Base-by-base conservation (phyloP, 2,888 invertebrate species). In the Microchrysa polita region DNA sequence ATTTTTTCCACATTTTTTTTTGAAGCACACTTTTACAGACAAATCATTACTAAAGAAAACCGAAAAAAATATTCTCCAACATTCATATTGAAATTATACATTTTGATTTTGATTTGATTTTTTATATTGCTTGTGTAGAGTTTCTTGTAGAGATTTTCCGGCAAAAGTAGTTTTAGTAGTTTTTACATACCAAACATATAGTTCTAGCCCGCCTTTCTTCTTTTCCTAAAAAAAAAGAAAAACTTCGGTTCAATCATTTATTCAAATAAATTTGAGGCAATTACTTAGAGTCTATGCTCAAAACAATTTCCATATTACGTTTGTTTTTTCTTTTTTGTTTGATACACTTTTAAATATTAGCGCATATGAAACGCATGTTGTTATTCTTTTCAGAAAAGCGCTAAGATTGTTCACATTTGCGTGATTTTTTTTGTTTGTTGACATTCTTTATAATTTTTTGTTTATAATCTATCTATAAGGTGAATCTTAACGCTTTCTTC, bases 111-210 rank as follows among this genome's bases (percentile, higher is more conserved):
- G 74, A 79, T 76, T 79, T 81, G n/a, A n/a, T n/a, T n/a, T n/a
- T n/a, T n/a, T n/a, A 76, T 81, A 82, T 79, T 82, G 83, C 83
- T 82, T 82, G 83, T 80, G 82, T 83, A 83, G 82, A 80, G 78
- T 63, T 79, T 79, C 77, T 80, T 81, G 79, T 81, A 79, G 76
- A 75, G 79, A 79, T 77, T 79, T 77, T 80, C 78, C 79, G 79
- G 77, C 79, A 79, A 80, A 65, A 81, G 80, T 79, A 78, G 81
- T 65, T 65, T 48, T 23, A 34, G 73, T 73, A 73, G 73, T 73
- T 73, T 52, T 12, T 5, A 34, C 27, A 34, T n/a, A 34, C 27
- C n/a, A 34, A 18, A 52, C 52, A 12, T 10, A 2, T 73, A 73
- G 61, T 73, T 72, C 27, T 53, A 42, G 57, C 60, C 73, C 61